These are phyloP conservation scores for Smittia sp. DNA, from an alignment of 2,888 invertebrate genomes.

Conservation along the genomic window DNA sequence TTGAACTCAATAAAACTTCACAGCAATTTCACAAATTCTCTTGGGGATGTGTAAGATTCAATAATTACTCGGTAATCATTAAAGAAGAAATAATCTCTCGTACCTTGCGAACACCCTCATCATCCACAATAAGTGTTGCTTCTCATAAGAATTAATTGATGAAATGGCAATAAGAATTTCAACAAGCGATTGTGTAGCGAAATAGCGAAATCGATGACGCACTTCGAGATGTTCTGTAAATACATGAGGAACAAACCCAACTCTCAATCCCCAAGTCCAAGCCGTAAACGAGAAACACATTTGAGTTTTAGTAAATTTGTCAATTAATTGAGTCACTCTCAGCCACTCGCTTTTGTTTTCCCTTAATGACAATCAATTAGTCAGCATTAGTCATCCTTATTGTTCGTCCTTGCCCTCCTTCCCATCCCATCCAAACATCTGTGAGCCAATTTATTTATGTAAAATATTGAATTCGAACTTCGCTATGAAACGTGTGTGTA, in stretches of 20 bases:
- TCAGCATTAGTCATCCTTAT: background rate
- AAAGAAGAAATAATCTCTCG: slow-evolving; percentile 13
- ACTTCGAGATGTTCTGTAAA: background rate
- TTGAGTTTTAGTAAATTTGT: background rate
- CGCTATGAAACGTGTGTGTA: background rate
- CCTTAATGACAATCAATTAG: slow-evolving; percentile 11
- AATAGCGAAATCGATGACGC: background rate
- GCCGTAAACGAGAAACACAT: background rate
- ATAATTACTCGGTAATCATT: background rate
- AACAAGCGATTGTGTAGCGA: background rate
- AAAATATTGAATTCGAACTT: background rate
- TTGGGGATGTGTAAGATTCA: background rate
- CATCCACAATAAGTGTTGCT: slow-evolving; percentile 6
- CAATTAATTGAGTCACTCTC: background rate
- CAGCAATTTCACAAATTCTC: background rate
- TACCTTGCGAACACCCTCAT: slow-evolving; percentile 18
- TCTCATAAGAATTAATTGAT: background rate
- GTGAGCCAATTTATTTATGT: background rate
- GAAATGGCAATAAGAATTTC: background rate
- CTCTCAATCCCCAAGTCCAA: too few species aligned
- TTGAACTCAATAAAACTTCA: background rate
- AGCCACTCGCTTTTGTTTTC: slow-evolving; percentile 12
- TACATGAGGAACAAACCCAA: too few species aligned
- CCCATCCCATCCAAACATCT: background rate
- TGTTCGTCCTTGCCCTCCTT: background rate